Percentiles rank a stretch among this genome's conserved stretches.
These are phyloP conservation scores for Drosophila azteca DNA, from an alignment of 1,140 invertebrate species.

Conservation along the genomic window DNA sequence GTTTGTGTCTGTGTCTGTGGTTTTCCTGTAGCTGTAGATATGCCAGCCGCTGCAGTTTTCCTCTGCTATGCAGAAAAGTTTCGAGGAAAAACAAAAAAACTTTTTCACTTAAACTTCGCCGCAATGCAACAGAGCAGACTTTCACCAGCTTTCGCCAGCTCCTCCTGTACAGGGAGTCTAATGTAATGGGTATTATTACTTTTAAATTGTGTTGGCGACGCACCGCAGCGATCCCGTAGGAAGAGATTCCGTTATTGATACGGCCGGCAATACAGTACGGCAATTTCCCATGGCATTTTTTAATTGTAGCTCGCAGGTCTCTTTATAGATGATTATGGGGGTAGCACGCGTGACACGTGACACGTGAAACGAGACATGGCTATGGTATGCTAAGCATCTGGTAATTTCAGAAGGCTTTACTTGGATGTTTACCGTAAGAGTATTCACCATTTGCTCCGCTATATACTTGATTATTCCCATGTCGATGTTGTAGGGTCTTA, in stretches of 20 bases:
- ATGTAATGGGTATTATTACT: conserved; percentile 56
- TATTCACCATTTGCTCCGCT: no score
- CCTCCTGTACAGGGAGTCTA: conserved; percentile 24
- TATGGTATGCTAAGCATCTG: no score
- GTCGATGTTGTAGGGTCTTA: no score
- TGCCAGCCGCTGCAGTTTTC: conserved; percentile 78
- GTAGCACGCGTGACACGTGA: no score
- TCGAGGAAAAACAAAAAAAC: conserved; percentile 69
- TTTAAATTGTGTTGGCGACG: conserved; percentile 53
- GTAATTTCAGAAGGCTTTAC: background rate
- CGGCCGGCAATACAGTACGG: conserved; percentile 4
- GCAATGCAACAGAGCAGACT: conserved; percentile 70
- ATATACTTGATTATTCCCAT: no score
- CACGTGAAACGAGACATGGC: no score
- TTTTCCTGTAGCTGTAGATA: conserved; percentile 72
- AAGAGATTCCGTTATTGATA: conserved; percentile 48
- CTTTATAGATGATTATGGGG: no score
- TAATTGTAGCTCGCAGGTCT: no score
- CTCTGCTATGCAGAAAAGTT: conserved; percentile 69
- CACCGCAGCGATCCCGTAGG: conserved; percentile 26
- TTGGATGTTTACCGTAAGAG: no score
- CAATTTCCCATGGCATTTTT: conserved; percentile 26
- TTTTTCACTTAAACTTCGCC: conserved; percentile 80
- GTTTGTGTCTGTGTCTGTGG: conserved; percentile 27
- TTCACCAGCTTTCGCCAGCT: conserved; percentile 12